Conservation (phyloP, 2,113 vertebrate species). For the Pyrgilauda ruficollis region DNA sequence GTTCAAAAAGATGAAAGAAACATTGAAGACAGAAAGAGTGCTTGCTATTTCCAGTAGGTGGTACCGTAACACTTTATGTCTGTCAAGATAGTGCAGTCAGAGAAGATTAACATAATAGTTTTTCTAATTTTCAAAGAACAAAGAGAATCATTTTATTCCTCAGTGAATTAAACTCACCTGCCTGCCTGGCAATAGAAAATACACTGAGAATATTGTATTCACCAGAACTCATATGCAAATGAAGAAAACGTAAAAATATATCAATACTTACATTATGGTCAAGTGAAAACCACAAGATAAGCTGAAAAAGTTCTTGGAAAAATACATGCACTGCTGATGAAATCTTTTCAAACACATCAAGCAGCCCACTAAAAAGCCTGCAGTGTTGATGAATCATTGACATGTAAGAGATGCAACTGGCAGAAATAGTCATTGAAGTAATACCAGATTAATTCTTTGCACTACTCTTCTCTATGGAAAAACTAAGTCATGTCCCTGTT, state of each 20-base stretch:
- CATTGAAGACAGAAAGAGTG: background rate
- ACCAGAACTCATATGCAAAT: background rate
- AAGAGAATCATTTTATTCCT: background rate
- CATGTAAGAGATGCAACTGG: background rate
- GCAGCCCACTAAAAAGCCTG: background rate
- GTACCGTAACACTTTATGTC: slow-evolving; percentile 21
- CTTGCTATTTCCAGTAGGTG: slow-evolving; percentile 46
- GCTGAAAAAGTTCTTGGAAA: background rate
- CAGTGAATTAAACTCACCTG: background rate
- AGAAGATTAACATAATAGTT: background rate
- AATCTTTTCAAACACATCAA: background rate
- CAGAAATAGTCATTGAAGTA: background rate
- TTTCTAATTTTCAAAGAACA: background rate
- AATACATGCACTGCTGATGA: background rate
- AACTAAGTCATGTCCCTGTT: background rate
- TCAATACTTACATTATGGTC: background rate
- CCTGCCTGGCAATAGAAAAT: background rate
- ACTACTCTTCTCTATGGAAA: background rate
- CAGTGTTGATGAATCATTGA: background rate
- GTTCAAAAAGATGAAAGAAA: background rate
- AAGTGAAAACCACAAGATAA: background rate
- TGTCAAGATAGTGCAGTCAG: background rate
- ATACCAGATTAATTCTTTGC: background rate
- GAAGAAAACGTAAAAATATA: background rate
- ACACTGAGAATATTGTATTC: background rate